Conservation (phyloP, 2,888 invertebrate genomes). For the Nephrotoma guestfalica region DNA sequence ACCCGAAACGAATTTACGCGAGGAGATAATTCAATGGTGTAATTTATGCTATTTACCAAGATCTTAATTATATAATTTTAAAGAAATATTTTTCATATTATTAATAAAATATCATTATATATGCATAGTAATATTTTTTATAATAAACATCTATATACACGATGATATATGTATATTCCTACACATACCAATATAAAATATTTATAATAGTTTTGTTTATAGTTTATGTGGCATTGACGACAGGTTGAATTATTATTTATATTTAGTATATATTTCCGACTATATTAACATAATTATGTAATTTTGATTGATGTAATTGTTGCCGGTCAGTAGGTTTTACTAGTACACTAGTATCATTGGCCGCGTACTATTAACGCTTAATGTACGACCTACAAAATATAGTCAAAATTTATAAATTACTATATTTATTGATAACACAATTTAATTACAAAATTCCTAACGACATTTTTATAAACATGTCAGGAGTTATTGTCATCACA, state of each 20-base stretch:
- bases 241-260: neutral
- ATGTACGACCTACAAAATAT: neutral
- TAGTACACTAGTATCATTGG: neutral
- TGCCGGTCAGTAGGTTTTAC: neutral
- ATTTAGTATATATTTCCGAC: neutral
- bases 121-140: neutral
- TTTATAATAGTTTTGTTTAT: neutral
- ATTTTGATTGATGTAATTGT: neutral
- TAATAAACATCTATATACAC: neutral
- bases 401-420: neutral
- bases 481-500: neutral
- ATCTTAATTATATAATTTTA: constrained; percentile 12
- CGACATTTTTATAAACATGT: neutral
- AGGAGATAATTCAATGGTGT: constrained; percentile 79
- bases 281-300: neutral
- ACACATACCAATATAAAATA: neutral
- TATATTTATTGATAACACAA: neutral
- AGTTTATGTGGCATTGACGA: neutral
- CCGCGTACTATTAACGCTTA: neutral
- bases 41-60: constrained; percentile 39
- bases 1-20: constrained; percentile 45
- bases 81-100: neutral
- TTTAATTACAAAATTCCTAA: neutral
- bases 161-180: neutral
- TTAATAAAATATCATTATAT: neutral